These are phyloP conservation scores for Theropithecus gelada DNA, from an alignment of 2,113 vertebrate genomes.

Conservation along the genomic window DNA sequence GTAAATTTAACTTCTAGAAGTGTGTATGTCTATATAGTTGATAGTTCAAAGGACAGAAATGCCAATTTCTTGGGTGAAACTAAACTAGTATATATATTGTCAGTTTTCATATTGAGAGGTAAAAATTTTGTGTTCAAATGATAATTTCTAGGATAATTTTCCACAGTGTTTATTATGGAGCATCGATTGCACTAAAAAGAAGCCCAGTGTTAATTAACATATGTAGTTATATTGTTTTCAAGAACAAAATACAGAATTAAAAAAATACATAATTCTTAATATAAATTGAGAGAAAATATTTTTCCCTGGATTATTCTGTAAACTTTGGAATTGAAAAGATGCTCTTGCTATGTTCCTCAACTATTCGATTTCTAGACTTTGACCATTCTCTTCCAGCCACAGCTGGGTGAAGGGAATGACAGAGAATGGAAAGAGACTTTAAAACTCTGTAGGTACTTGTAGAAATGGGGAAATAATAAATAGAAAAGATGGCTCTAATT, in stretches of 20 bases:
- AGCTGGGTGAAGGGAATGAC: not conserved
- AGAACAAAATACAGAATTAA: not conserved
- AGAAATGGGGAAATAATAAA: not conserved
- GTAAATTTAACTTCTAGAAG: not conserved
- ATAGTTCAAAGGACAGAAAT: not conserved
- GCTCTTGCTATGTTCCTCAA: not conserved
- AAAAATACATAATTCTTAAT: not conserved
- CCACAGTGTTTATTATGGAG: not conserved
- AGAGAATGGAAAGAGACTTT: not conserved
- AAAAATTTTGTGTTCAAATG: not conserved
- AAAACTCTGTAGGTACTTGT: not conserved
- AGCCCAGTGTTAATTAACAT: not conserved
- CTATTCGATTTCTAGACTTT: not conserved
- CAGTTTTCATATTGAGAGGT: not conserved
- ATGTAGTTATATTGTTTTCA: not conserved
- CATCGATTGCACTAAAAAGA: not conserved
- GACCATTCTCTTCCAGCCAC: not conserved
- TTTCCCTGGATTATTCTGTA: not conserved
- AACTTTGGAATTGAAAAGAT: not conserved
- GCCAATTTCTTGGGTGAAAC: not conserved
- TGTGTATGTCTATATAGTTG: not conserved
- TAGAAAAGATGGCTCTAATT: not conserved
- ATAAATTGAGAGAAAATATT: not conserved
- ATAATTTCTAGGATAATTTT: not conserved
- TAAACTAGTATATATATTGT: not conserved